Evolutionary conservation across 2,888 invertebrate species (phyloP).

Genomic region (Tipula unca): DNA sequence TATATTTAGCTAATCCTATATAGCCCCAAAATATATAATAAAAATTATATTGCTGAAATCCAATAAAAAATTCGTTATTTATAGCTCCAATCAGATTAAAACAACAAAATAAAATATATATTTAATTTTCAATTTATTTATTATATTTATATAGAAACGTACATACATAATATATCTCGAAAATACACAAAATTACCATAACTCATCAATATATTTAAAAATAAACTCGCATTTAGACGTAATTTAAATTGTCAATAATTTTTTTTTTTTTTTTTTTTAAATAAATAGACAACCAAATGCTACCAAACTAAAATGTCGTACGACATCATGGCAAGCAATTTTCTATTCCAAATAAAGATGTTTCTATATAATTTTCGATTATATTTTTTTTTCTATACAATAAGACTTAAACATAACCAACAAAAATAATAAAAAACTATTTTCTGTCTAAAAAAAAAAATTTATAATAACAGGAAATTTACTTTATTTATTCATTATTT

Average conservation of each 20-base stretch:
- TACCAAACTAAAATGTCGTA: neutral
- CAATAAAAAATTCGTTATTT: neutral
- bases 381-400: neutral
- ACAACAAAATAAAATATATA: neutral
- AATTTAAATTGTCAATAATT: neutral
- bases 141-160: neutral
- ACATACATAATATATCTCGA: neutral
- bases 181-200: neutral
- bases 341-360: neutral
- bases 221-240: neutral
- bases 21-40: too few species aligned
- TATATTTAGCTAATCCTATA: neutral
- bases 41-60: neutral
- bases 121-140: neutral
- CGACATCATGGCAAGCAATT: neutral
- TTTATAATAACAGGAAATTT: neutral
- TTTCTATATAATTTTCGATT: slow-evolving; percentile 8
- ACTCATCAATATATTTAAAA: neutral
- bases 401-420: slow-evolving; percentile 8
- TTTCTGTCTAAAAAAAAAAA: neutral
- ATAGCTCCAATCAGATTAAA: neutral
- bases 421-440: neutral
- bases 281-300: neutral
- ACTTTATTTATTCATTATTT: slow-evolving; percentile 14
- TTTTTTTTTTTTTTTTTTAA: too few species aligned